Evolutionary conservation across 2,888 invertebrate genomes (phyloP).

Genomic region (Agriopis aurantiaria): DNA sequence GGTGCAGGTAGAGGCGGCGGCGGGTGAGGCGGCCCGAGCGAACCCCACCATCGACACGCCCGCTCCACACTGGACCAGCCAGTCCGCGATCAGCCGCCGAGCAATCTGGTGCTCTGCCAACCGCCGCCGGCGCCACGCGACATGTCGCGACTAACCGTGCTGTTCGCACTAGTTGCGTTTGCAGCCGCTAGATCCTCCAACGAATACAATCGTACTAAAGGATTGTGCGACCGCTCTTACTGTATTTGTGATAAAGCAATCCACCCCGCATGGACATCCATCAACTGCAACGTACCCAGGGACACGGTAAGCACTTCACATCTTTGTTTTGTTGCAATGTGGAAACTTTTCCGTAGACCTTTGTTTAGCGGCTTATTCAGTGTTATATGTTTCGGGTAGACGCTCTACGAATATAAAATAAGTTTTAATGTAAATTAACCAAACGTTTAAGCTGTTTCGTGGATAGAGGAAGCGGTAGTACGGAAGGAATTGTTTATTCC

Average conservation of each 20-base stretch:
- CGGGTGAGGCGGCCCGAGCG: neutral
- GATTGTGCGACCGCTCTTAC: constrained; percentile 82
- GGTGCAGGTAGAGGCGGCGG: constrained; percentile 51
- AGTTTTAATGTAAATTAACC: constrained; percentile 47
- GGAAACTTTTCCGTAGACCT: constrained; percentile 9
- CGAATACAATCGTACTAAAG: constrained; percentile 43
- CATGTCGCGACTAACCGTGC: constrained; percentile 71
- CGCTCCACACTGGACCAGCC: constrained; percentile 21
- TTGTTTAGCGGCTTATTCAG: constrained; percentile 24
- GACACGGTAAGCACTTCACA: constrained; percentile 82
- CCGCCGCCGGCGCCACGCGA: constrained; percentile 65
- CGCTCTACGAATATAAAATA: constrained; percentile 37
- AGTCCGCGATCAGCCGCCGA: constrained; percentile 20
- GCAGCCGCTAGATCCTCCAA: constrained; percentile 58
- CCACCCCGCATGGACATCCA: constrained; percentile 86
- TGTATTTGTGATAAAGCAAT: constrained; percentile 87
- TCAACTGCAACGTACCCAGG: constrained; percentile 88
- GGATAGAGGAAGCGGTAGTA: constrained; percentile 50
- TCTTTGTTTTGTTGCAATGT: constrained; percentile 1
- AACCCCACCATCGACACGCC: constrained; percentile 46
- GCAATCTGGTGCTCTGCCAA: constrained; percentile 64
- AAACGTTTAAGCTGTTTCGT: constrained; percentile 41
- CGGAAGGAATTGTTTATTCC: constrained; percentile 53
- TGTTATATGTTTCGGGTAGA: constrained; percentile 13
- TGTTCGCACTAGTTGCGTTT: constrained; percentile 84